These are phyloP conservation scores for Acleris literana DNA, from an alignment of 2,888 invertebrate species.

Conservation along the genomic window DNA sequence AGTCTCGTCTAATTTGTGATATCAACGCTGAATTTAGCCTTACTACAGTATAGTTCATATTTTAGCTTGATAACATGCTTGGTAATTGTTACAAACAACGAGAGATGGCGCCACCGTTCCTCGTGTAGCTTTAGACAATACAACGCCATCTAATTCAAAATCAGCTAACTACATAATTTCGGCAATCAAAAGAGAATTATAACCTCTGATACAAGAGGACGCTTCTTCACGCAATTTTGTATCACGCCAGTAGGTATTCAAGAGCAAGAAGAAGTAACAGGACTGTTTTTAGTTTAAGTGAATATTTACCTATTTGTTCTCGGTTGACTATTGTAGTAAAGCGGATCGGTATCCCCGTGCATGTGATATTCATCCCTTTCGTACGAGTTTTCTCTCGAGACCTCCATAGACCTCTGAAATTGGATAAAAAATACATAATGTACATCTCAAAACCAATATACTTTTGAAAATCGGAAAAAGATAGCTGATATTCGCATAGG, in stretches of 20 bases:
- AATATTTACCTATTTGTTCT: slow-evolving; percentile 85
- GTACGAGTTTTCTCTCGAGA: slow-evolving; percentile 92
- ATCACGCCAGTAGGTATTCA: slow-evolving; percentile 1
- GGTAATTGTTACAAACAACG: background rate
- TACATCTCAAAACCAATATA: background rate
- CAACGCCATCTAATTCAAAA: too few species aligned
- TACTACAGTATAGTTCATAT: too few species aligned
- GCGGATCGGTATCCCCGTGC: slow-evolving; percentile 84
- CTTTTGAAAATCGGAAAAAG: too few species aligned
- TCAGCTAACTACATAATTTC: too few species aligned
- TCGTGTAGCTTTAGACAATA: too few species aligned
- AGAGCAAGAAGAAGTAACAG: too few species aligned
- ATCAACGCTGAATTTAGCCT: too few species aligned
- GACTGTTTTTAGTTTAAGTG: background rate
- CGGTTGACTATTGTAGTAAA: slow-evolving; percentile 95
- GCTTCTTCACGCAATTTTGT: background rate
- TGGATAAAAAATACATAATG: slow-evolving; percentile 4
- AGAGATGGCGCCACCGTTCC: slow-evolving; percentile 18
- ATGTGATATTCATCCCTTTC: slow-evolving; percentile 89
- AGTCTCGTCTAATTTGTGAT: too few species aligned
- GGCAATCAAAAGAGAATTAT: too few species aligned
- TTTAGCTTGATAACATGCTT: background rate
- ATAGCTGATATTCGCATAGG: too few species aligned
- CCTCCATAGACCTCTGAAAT: slow-evolving; percentile 88
- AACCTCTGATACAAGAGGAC: too few species aligned